Conservation (phyloP, 2,797 vertebrate species). For the Cheirogaleus major region DNA sequence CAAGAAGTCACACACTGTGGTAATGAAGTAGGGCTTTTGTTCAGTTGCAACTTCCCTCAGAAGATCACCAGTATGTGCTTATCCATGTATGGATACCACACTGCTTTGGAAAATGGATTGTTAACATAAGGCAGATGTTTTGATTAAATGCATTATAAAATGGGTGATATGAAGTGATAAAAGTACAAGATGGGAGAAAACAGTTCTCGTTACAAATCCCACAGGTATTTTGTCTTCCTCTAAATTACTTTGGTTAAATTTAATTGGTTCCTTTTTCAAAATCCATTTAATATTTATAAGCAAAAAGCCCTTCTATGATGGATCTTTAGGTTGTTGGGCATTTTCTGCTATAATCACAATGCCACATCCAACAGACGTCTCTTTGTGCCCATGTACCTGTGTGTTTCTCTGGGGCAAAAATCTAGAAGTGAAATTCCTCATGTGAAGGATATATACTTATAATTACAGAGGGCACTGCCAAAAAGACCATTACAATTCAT, state of each 20-base stretch:
- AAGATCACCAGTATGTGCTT: not conserved
- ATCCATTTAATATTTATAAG: not conserved
- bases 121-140: not conserved
- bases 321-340: not conserved
- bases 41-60: not conserved
- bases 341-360: not conserved
- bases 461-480: not conserved
- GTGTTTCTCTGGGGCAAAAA: not conserved
- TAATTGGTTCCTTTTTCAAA: slow-evolving; percentile 18
- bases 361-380: not conserved
- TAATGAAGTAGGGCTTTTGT: not conserved
- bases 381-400: not conserved
- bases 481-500: slow-evolving; percentile 20
- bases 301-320: not conserved
- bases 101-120: not conserved
- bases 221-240: not conserved
- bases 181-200: not conserved
- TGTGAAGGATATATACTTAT: not conserved
- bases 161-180: not conserved
- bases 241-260: not conserved
- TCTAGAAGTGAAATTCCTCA: slow-evolving; percentile 21
- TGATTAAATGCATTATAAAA: slow-evolving; percentile 7
- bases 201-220: slow-evolving; percentile 11
- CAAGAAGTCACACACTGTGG: not conserved
- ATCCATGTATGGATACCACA: too few relatives aligned